Evolutionary conservation across 2,113 vertebrate genomes (phyloP), one percentile per base, ranked within the genome.

Genomic region (Myocastor coypus): DNA sequence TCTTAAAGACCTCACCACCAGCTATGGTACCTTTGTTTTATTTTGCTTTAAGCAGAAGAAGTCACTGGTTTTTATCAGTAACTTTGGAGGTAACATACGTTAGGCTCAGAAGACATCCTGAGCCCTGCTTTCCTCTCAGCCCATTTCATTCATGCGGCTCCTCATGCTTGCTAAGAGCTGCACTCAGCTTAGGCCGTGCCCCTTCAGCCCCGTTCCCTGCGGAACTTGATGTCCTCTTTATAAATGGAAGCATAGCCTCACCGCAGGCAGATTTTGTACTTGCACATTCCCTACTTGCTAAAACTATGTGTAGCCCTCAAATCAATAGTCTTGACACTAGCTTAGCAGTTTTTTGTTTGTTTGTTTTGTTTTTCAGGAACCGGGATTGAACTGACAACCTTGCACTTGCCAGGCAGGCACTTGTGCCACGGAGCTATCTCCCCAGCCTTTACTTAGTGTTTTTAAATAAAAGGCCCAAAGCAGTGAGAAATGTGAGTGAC

Each of bases 1-100:
- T 32, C 61, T 30, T 40, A 19, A 84, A 84, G 68, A 24, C 14
- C 66, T 66, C 63, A 59, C 57, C 24, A 28, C 61, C 17, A 1
- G 0, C 78, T n/a, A 40, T 37, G 28, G 71, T 66, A 57, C 32
- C 32, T 55, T 83, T 46, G 46, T 26, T 82, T 59, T n/a, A 19
- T 69, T 93, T 87, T 68, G 10, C 32, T 91, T 75, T 61, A 73
- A 59, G 61, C 63, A 81, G 87, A 93, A 80, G 75, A 63, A 84
- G 46, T 80, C 46, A 87, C 37, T 9, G 40, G 11, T 59, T 82
- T 12, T 26, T 20, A 37, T 22, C 37, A 17, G 42, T 52, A 82
- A 40, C 63, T 50, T 37, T 50, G 26, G 34, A 3, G 28, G 14
- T 28, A 42, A 9, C 5, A 26, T 83, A 34, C 55, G 63, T 82